Percentiles rank a stretch among this genome's conserved stretches.
Evolutionary conservation across 2,797 vertebrate genomes (phyloP).

Genomic region (Hylomyscus alleni): DNA sequence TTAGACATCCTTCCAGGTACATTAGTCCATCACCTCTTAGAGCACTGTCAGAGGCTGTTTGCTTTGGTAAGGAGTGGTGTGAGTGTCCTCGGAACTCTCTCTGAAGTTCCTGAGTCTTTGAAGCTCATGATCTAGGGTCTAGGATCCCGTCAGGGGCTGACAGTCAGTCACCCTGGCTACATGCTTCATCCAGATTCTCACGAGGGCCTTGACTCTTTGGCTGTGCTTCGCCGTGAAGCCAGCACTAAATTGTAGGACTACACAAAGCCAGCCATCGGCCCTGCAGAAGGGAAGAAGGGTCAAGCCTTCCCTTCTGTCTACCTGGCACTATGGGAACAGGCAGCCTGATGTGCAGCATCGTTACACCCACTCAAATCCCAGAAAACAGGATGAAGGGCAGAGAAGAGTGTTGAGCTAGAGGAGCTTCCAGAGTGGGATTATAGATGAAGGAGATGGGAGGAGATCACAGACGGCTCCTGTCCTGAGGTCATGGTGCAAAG

Average conservation of each 20-base stretch:
- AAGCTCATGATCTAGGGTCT: background rate
- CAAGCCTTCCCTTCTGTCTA: background rate
- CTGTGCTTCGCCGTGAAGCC: background rate
- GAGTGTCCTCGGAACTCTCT: background rate
- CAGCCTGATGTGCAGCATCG: too few relatives aligned
- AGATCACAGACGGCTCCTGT: background rate
- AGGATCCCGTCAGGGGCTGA: background rate
- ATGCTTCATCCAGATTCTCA: background rate
- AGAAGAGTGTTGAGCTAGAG: background rate
- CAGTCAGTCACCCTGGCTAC: background rate
- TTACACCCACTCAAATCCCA: rapidly evolving
- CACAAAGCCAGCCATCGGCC: background rate
- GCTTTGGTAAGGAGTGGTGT: too few relatives aligned
- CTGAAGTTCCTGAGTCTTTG: background rate
- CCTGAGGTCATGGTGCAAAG: background rate
- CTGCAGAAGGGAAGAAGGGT: rapidly evolving
- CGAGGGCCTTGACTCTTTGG: rapidly evolving
- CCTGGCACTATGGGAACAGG: background rate
- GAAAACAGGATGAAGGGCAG: background rate
- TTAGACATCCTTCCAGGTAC: background rate
- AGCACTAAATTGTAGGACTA: rapidly evolving
- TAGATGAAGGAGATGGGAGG: background rate
- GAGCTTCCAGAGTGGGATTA: background rate
- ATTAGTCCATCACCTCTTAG: rapidly evolving
- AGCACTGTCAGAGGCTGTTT: background rate